These are phyloP conservation scores for Intellagama lesueurii DNA, from an alignment of 2,797 vertebrate species.

Conservation along the genomic window DNA sequence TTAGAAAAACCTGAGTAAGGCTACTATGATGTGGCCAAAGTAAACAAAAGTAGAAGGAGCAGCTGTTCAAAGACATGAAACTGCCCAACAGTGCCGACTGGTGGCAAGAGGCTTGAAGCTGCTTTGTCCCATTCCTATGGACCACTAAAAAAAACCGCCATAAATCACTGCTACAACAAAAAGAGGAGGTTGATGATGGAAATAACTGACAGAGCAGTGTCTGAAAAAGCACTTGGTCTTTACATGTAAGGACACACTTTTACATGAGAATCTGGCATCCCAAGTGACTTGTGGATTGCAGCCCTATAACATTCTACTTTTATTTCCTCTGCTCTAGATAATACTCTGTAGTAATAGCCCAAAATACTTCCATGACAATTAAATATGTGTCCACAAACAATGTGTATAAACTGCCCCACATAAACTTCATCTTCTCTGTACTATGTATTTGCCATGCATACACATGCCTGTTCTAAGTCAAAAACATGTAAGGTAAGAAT, in stretches of 20 bases:
- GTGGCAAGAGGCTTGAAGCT: not conserved
- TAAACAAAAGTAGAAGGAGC: not conserved
- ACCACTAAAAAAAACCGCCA: no score
- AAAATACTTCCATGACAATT: no score
- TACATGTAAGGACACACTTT: not conserved
- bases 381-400: not conserved
- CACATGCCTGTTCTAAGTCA: no score
- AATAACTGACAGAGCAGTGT: not conserved
- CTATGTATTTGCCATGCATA: not conserved
- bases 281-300: not conserved
- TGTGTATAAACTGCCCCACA: not conserved
- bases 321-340: conserved; percentile 11
- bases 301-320: not conserved
- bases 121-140: not conserved
- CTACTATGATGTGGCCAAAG: not conserved
- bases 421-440: not conserved
- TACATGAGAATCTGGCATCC: not conserved
- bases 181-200: not conserved
- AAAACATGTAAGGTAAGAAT: not conserved
- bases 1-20: no score
- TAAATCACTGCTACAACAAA: not conserved
- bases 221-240: not conserved
- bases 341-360: conserved; percentile 49
- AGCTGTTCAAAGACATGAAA: not conserved
- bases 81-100: not conserved